These are phyloP conservation scores for Catocala fraxini DNA, from an alignment of 2,888 invertebrate species.

Conservation along the genomic window DNA sequence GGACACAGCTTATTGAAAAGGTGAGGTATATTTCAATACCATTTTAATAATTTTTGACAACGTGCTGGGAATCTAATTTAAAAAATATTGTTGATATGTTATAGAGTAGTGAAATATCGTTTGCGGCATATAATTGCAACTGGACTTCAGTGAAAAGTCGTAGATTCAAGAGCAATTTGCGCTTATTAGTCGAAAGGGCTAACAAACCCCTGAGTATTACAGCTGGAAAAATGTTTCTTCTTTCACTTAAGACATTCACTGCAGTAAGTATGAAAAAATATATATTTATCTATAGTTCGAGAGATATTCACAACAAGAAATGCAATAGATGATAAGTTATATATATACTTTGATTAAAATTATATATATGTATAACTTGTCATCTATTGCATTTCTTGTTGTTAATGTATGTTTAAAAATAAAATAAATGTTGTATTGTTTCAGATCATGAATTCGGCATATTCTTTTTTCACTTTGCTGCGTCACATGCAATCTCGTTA, in stretches of 20 bases:
- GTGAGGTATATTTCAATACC: slow-evolving; percentile 41
- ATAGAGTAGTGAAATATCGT: slow-evolving; percentile 65
- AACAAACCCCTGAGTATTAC: slow-evolving; percentile 67
- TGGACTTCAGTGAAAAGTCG: slow-evolving; percentile 65
- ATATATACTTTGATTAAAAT: no score
- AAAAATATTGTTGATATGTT: no score
- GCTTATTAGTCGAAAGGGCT: slow-evolving; percentile 70
- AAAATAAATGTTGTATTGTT: slow-evolving; percentile 42
- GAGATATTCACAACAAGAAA: neutral
- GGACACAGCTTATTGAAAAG: slow-evolving; percentile 67
- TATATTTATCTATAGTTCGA: neutral
- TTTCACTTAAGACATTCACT: slow-evolving; percentile 72
- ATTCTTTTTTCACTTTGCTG: slow-evolving; percentile 73
- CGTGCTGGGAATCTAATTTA: no score
- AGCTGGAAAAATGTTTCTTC: slow-evolving; percentile 72
- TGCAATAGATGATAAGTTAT: neutral
- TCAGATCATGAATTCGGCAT: slow-evolving; percentile 77
- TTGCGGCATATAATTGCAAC: slow-evolving; percentile 68
- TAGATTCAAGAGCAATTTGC: slow-evolving; percentile 70
- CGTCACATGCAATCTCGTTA: slow-evolving; percentile 68
- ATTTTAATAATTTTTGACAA: no score
- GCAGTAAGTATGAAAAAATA: slow-evolving; percentile 60
- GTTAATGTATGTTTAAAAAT: neutral
- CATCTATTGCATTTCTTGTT: neutral
- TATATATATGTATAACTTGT: no score